Conservation (phyloP, 2,113 vertebrate genomes). For the Apteryx mantelli region DNA sequence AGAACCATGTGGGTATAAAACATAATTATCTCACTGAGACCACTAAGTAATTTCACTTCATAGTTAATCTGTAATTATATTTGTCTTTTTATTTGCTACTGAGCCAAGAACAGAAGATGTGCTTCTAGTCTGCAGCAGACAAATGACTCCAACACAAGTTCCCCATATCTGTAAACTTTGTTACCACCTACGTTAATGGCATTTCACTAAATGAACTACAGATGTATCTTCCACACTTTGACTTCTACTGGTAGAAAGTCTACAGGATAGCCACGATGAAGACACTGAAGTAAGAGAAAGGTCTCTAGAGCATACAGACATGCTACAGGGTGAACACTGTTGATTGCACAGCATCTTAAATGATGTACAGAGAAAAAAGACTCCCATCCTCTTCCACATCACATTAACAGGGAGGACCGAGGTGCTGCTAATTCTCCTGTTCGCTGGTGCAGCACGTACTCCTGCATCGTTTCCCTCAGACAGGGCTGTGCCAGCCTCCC, state of each 20-base stretch:
- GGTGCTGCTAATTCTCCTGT: neutral
- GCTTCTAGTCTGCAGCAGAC: neutral
- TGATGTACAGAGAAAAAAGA: neutral
- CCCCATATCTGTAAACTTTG: neutral
- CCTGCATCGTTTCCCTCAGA: neutral
- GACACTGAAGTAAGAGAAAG: neutral
- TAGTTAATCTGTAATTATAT: rapidly evolving
- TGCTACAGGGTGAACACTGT: neutral
- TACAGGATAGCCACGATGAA: neutral
- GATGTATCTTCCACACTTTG: neutral
- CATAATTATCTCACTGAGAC: rapidly evolving
- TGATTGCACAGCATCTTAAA: neutral
- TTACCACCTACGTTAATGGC: neutral
- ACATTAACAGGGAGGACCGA: neutral
- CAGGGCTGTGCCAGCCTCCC: neutral
- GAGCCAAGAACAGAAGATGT: neutral
- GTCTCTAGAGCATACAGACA: neutral
- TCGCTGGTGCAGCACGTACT: neutral
- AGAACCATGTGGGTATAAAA: neutral
- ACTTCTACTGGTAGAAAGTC: neutral
- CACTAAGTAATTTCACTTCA: neutral
- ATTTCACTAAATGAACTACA: neutral
- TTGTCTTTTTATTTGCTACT: rapidly evolving
- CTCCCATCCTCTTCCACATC: neutral
- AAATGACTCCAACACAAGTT: neutral